Conservation (phyloP, 2,797 vertebrate genomes). For the Naso thynnoides region DNA sequence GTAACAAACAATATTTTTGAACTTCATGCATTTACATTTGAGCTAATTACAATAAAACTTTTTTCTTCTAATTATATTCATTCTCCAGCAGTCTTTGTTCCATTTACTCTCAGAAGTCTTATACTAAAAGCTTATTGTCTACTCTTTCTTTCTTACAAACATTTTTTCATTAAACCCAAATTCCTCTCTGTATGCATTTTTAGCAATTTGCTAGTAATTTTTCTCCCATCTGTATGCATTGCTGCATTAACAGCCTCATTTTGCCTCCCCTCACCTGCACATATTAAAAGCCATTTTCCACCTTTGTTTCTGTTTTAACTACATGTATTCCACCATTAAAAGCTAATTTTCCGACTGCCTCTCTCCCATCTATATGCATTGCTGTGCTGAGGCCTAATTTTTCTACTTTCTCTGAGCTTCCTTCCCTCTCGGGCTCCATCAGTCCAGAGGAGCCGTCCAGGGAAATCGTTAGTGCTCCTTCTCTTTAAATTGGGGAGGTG, state of each 20-base stretch:
- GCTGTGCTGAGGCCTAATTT: conserved; percentile 59
- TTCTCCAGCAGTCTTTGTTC: background rate
- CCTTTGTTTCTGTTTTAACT: conserved; percentile 52
- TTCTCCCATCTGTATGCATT: conserved; percentile 35
- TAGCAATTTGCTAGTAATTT: conserved; percentile 40
- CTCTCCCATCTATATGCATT: conserved; percentile 72
- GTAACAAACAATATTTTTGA: too few relatives aligned
- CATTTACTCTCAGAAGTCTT: conserved; percentile 17
- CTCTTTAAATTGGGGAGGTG: conserved; percentile 84
- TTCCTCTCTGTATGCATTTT: conserved; percentile 40
- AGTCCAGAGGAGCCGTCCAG: conserved; percentile 52
- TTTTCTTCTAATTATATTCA: conserved; percentile 15
- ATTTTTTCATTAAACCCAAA: conserved; percentile 24
- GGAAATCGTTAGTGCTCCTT: conserved; percentile 84
- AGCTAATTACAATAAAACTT: conserved; percentile 19
- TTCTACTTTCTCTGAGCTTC: conserved; percentile 62
- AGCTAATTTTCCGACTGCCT: conserved; percentile 59
- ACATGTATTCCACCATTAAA: conserved; percentile 55
- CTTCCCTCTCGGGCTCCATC: conserved; percentile 56
- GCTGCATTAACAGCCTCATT: conserved; percentile 35
- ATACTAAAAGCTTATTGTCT: conserved; percentile 10
- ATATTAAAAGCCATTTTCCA: conserved; percentile 59
- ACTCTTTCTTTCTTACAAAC: background rate
- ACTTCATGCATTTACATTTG: background rate
- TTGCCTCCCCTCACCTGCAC: conserved; percentile 4